These are phyloP conservation scores for Corvus moneduloides DNA, from an alignment of 2,113 vertebrate species.

Conservation along the genomic window DNA sequence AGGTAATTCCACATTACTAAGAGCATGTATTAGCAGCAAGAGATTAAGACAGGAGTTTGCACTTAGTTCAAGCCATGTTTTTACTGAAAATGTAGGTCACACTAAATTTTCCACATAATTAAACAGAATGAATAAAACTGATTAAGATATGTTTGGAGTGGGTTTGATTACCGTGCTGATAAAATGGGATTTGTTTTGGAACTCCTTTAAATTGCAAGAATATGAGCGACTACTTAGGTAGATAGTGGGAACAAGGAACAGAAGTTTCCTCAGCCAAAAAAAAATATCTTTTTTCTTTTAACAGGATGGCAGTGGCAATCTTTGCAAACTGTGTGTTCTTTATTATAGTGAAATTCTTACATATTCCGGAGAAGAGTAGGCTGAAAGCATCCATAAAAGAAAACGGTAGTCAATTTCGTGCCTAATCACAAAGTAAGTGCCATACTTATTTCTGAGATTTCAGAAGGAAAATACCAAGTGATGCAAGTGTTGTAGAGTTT, in stretches of 20 bases:
- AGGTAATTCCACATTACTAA: neutral
- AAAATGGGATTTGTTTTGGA: neutral
- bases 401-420: slow-evolving; percentile 73
- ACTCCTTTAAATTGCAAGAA: neutral
- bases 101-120: neutral
- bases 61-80: neutral
- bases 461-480: neutral
- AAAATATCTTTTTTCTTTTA: neutral
- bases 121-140: neutral
- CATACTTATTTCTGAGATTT: neutral
- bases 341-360: slow-evolving; percentile 75
- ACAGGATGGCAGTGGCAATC: slow-evolving; percentile 66
- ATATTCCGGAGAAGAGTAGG: slow-evolving; percentile 68
- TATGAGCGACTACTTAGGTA: neutral
- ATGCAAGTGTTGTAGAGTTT: neutral
- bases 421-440: slow-evolving; percentile 77
- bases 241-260: neutral
- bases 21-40: neutral
- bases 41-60: neutral
- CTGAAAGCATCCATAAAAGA: slow-evolving; percentile 71
- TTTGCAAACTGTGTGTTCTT: slow-evolving; percentile 75
- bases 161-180: neutral
- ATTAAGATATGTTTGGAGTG: neutral
- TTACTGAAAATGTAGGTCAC: neutral
- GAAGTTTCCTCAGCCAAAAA: neutral